Base-by-base conservation (phyloP, 2,113 vertebrate genomes). In the Crypturellus undulatus region DNA sequence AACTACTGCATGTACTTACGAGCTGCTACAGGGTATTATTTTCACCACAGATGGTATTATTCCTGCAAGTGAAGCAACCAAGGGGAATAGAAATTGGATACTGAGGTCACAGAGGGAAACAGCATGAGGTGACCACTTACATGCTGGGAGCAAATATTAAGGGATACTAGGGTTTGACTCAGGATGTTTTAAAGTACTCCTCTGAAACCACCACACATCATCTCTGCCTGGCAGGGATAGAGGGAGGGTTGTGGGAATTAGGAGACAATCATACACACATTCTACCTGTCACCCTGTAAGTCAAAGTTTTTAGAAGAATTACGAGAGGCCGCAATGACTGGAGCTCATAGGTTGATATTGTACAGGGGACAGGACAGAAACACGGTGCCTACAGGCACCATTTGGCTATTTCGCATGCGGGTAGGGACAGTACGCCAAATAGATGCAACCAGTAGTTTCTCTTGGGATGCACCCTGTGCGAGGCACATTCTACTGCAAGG, bases 111-210 rank as follows among this genome's bases (percentile, higher is more conserved):
- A 2, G 94, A 89, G 58, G 58, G 65, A 94, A 95, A 84, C 90
- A 93, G 93, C 92, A 60, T 75, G 94, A 90, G 32, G 62, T 65
- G 28, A 83, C 34, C 82, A 79, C 84, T 96, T 95, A 95, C 87
- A 52, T 64, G 87, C 96, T 96, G 93, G 67, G 90, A 96, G 73
- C 68, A 92, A 90, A 92, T 96, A 92, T 95, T 95, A 93, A 96
- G 89, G 90, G 93, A 79, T 92, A 52, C 64, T 89, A 89, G 56
- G 70, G 49, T 79, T 93, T 94, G 87, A 92, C 87, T 94, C 47
- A 8, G 43, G 86, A 92, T 82, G 70, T 77, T 92, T 91, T 85
- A 87, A 94, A 90, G 64, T 32, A 94, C 47, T 70, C 87, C 73
- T 92, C 82, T 94, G 87, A 92, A 93, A 96, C 64, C 42, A 92